These are phyloP conservation scores for Capromys pilorides DNA, from an alignment of 2,797 vertebrate species.

Conservation along the genomic window DNA sequence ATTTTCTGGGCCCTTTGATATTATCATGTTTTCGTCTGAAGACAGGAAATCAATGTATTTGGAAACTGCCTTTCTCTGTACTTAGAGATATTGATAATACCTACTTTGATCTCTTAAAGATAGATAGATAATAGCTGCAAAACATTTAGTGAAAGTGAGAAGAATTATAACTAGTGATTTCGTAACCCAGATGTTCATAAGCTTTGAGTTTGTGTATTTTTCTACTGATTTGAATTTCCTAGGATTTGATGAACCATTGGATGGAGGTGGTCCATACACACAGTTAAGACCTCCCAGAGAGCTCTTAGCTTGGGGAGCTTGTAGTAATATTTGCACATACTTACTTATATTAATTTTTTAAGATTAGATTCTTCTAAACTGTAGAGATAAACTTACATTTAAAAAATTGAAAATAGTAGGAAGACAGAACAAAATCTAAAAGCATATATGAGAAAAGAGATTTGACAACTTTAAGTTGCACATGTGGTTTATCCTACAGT, in stretches of 20 bases:
- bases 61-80: slow-evolving; percentile 54
- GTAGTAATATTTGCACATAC: neutral
- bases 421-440: neutral
- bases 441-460: neutral
- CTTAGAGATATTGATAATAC: slow-evolving; percentile 42
- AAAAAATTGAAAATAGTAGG: neutral
- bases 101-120: slow-evolving; percentile 6
- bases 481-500: neutral
- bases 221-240: neutral
- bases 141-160: slow-evolving; percentile 42
- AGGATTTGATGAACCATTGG: neutral
- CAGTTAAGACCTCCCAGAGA: neutral
- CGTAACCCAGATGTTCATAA: neutral
- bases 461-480: neutral
- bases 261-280: neutral
- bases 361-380: neutral
- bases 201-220: neutral
- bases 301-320: neutral
- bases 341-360: neutral
- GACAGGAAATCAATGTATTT: slow-evolving; percentile 66
- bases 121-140: neutral
- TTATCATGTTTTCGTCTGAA: neutral
- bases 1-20: slow-evolving; percentile 59
- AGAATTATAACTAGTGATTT: neutral
- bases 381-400: neutral